Evolutionary conservation across 2,797 vertebrate genomes (phyloP), one percentile per base, ranked within the genome.

Genomic region (Tamandua tetradactyla): DNA sequence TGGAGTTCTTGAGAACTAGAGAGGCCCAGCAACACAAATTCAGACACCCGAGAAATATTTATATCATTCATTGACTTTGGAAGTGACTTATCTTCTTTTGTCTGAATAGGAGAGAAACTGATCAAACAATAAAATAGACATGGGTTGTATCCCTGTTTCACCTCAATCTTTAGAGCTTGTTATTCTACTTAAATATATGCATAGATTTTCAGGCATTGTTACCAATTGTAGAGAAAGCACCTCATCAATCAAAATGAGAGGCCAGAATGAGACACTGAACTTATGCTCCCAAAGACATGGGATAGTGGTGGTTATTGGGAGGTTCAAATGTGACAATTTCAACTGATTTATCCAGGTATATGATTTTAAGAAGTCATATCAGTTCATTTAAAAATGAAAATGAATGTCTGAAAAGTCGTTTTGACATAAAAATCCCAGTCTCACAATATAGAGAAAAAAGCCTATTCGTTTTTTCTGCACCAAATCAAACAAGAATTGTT

Each of bases 21-120:
- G 11, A 98, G 44, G 62, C 96, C 97, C 66, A 97, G 47, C 44
- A 98, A 81, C 80, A 98, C 85, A 93, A 98, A 97, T 57, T 96
- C 94, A 0, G 89, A 96, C 72, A 97, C 89, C 1, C 1, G n/a
- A 52, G 96, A 96, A 42, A 92, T 25, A 85, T 97, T 97, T 88
- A 55, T 94, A 57, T 80, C 80, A 25, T 81, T 96, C 97, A 97
- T 97, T 95, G 89, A 85, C 62, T 84, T 97, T 82, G 3, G n/a
- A 55, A 72, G 66, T 18, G 5, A 47, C 5, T 91, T 82, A 22
- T 83, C 84, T 94, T 69, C 71, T n/a, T 59, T 82, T 71, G 87
- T 68, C 93, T 96, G 23, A 42, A 59, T 86, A 47, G 25, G 20
- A 91, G 15, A 71, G 30, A 95, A 62, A 57, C 10, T 86, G 32